Evolutionary conservation across 1,140 invertebrate species (phyloP).

Genomic region (Spodoptera litura): DNA sequence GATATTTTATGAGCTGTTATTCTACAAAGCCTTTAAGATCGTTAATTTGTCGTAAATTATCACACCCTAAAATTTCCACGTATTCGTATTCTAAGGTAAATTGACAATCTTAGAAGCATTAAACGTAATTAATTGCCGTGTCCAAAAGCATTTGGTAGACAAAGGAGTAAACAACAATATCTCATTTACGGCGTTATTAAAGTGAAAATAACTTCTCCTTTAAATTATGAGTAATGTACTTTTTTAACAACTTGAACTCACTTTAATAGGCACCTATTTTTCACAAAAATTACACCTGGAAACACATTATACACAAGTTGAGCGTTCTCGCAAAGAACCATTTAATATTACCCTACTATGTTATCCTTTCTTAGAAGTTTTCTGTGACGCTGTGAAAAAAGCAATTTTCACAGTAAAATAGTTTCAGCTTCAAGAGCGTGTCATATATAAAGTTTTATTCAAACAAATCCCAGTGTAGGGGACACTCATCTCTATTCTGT

Average conservation of each 20-base stretch:
- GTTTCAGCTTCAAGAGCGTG: conserved; percentile 28
- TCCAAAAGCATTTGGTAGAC: conserved; percentile 2
- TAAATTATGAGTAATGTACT: conserved; percentile 44
- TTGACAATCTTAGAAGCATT: not conserved
- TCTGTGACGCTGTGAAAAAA: conserved; percentile 27
- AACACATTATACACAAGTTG: conserved; percentile 49
- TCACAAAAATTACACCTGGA: conserved; percentile 47
- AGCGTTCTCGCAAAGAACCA: not conserved
- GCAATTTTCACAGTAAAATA: conserved; percentile 47
- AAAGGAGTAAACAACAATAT: conserved; percentile 40
- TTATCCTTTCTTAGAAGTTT: conserved; percentile 37
- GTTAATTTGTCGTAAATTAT: not conserved
- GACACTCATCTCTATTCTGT: conserved; percentile 56
- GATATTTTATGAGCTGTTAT: conserved; percentile 4
- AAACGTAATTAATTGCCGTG: not conserved
- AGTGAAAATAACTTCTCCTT: conserved; percentile 34
- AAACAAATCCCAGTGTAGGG: conserved; percentile 54
- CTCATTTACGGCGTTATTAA: conserved; percentile 29
- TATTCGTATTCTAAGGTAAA: not conserved
- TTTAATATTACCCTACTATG: conserved; percentile 46
- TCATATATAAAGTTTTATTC: conserved; percentile 53
- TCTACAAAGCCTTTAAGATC: not conserved
- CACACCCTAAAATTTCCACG: not conserved
- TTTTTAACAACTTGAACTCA: conserved; percentile 41
- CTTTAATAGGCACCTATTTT: conserved; percentile 46